These are phyloP conservation scores for Unio delphinus DNA, from an alignment of 2,888 invertebrate genomes.

Conservation along the genomic window DNA sequence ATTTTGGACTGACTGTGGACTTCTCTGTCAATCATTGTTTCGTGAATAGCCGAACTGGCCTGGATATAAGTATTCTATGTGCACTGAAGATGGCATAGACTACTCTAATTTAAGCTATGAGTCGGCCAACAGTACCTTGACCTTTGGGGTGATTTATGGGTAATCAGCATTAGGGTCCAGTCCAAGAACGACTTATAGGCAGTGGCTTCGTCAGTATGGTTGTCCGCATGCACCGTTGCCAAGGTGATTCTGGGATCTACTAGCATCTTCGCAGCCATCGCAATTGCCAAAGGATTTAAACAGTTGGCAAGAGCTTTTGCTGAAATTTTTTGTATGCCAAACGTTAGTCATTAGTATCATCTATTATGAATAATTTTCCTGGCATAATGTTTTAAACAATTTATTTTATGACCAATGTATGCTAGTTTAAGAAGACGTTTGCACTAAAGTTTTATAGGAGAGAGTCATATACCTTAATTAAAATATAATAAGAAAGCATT, in stretches of 20 bases:
- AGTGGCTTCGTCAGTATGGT: constrained; percentile 25
- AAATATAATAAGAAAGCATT: too few relatives aligned
- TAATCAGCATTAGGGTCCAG: constrained; percentile 22
- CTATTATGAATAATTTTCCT: neutral
- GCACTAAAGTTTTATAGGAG: too few relatives aligned
- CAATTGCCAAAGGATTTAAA: constrained; percentile 23
- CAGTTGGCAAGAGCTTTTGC: constrained; percentile 29
- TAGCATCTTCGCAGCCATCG: constrained; percentile 25
- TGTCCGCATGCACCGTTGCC: constrained; percentile 24
- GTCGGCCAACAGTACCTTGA: constrained; percentile 13
- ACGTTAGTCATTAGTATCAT: neutral
- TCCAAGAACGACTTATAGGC: constrained; percentile 19
- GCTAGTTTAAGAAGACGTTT: too few relatives aligned
- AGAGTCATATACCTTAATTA: too few relatives aligned
- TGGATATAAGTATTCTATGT: too few relatives aligned
- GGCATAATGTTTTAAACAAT: neutral
- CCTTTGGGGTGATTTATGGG: constrained; percentile 17
- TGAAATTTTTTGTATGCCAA: constrained; percentile 3
- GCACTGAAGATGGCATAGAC: too few relatives aligned
- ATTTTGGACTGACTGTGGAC: too few relatives aligned
- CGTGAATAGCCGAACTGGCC: too few relatives aligned
- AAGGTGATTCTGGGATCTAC: constrained; percentile 24
- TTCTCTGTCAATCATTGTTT: too few relatives aligned
- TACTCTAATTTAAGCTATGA: too few relatives aligned
- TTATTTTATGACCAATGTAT: too few relatives aligned